Base-by-base conservation (phyloP, 2,888 invertebrate genomes). In the Pseudolycoriella hygida region DNA sequence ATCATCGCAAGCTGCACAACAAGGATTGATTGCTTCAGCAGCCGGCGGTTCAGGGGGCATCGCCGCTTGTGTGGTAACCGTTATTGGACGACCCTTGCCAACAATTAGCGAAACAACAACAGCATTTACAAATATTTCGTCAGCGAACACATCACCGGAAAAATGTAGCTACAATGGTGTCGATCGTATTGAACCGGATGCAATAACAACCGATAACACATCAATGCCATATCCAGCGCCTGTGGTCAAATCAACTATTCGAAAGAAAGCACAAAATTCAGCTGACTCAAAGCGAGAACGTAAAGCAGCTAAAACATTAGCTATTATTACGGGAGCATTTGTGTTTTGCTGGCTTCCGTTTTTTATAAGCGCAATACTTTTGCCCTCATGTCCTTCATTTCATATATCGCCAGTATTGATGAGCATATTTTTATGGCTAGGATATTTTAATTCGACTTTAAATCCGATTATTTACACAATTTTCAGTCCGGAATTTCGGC, bases 271-370 rank as follows among this genome's bases (percentile, higher is more conserved):
- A 34, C 40, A 41, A 15, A 46, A 41, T 6, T 20, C 32, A 8
- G 39, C 37, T 2, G 46, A 47, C 17, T 49, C 83, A 3, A 85
- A 86, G 58, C 71, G 89, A 42, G 88, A 89, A 60, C 69, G 84
- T 46, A 88, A 88, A 63, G 88, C 90, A 3, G 88, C 87, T 17
- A 85, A 89, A 63, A 90, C 89, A 8, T 67, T 90, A 51, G 88
- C 86, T 17, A 88, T 89, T 51, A 90, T 94, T 55, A 93, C 92
- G 14, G 92, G 92, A 43, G 85, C 88, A 25, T 94, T 93, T 64
- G 85, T 93, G 47, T 75, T 86, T 54, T 93, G 92, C 60, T 93
- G 93, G 93, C 69, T 92, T 52, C 93, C 94, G 11, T 94, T 94
- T 70, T 93, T 94, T 67, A 76, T 90, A 44, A 74, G 87, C 65